These are phyloP conservation scores for Sitta europaea DNA, from an alignment of 2,113 vertebrate species.

Conservation along the genomic window DNA sequence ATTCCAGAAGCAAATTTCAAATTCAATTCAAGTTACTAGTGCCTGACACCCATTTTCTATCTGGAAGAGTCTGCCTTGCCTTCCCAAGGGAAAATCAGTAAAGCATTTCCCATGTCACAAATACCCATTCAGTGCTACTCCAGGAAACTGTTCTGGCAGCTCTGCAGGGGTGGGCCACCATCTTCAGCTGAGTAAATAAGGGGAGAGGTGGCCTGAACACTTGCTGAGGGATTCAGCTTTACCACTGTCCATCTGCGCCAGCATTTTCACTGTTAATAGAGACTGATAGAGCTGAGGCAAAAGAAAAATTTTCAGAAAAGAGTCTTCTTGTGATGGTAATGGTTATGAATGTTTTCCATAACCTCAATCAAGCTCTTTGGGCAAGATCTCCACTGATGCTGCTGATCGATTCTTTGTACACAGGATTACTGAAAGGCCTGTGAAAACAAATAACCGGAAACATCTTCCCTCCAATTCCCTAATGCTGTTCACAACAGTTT, in stretches of 20 bases:
- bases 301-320: not conserved
- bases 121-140: not conserved
- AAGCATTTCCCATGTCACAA: not conserved
- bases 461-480: conserved; percentile 11
- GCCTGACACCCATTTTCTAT: not conserved
- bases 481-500: not conserved
- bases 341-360: not conserved
- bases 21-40: not conserved
- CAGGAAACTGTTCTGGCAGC: not conserved
- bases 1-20: not conserved
- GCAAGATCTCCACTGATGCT: not conserved
- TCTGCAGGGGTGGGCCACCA: not conserved
- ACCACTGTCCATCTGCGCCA: fast-evolving
- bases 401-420: not conserved
- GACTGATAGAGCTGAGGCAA: not conserved
- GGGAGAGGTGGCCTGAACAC: not conserved
- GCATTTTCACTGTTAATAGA: not conserved
- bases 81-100: not conserved
- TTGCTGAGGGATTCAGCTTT: not conserved
- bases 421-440: not conserved
- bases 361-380: not conserved
- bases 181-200: not conserved
- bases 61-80: not conserved
- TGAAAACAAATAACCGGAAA: not conserved
- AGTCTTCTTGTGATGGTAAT: not conserved